A percentile compares a stretch with the other conserved stretches of the same genome.
Evolutionary conservation across 2,888 invertebrate genomes (phyloP).

Genomic region (Tanypteryx hageni): DNA sequence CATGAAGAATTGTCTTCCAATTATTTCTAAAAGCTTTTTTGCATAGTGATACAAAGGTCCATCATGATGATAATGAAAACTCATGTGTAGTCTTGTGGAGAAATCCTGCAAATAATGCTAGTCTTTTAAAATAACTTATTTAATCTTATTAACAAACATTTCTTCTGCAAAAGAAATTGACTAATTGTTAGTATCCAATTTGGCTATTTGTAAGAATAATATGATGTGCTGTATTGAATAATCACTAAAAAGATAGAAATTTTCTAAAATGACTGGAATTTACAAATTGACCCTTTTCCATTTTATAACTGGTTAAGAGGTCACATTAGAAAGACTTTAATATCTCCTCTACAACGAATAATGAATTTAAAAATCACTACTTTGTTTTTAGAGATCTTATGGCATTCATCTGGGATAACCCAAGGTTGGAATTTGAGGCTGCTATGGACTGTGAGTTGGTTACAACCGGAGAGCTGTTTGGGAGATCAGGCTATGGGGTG

Average conservation of each 20-base stretch:
- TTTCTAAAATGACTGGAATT: neutral
- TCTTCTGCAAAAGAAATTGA: too few species aligned
- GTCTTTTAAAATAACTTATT: too few species aligned
- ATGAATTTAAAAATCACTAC: slow-evolving; percentile 24
- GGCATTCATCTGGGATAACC: slow-evolving; percentile 99
- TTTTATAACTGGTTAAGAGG: neutral
- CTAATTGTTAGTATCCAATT: too few species aligned
- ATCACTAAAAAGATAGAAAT: neutral
- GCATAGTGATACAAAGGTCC: too few species aligned
- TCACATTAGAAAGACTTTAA: neutral
- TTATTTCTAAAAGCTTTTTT: too few species aligned
- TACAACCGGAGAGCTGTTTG: slow-evolving; percentile 97
- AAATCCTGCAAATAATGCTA: too few species aligned
- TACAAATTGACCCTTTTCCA: neutral
- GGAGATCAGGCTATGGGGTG: slow-evolving; percentile 97
- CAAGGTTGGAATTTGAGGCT: slow-evolving; percentile 98
- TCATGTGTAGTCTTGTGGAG: too few species aligned
- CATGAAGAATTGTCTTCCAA: too few species aligned
- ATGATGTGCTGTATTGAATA: too few species aligned
- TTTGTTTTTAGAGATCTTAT: slow-evolving; percentile 85
- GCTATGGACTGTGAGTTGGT: slow-evolving; percentile 98
- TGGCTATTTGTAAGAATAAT: too few species aligned
- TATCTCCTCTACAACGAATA: neutral
- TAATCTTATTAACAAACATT: too few species aligned
- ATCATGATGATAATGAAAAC: too few species aligned